These are phyloP conservation scores for Craseonycteris thonglongyai DNA, from an alignment of 2,113 vertebrate species.

Conservation along the genomic window DNA sequence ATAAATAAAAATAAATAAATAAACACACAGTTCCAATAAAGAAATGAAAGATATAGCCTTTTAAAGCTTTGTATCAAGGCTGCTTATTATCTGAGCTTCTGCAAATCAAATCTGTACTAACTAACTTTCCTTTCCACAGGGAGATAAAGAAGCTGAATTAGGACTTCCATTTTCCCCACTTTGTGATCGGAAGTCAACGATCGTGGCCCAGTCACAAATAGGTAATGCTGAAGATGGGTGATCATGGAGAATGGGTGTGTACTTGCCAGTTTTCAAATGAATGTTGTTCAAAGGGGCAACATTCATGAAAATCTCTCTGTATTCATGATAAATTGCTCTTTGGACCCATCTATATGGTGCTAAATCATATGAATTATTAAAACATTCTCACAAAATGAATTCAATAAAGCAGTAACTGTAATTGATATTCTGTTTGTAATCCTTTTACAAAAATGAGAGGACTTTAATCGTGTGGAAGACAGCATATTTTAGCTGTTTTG, in stretches of 20 bases:
- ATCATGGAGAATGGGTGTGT: not conserved
- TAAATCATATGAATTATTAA: not conserved
- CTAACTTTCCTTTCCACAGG: slow-evolving; percentile 80
- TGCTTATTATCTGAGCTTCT: not conserved
- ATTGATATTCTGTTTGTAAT: not conserved
- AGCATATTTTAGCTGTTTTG: not conserved
- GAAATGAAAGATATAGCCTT: not conserved
- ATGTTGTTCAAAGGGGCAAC: not conserved
- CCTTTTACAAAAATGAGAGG: not conserved
- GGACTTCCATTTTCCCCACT: slow-evolving; percentile 96
- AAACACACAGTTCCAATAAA: not conserved
- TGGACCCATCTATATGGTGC: not conserved
- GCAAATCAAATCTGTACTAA: not conserved
- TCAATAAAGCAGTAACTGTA: not conserved
- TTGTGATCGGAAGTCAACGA: slow-evolving; percentile 95
- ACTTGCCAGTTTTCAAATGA: not conserved
- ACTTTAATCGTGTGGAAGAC: not conserved
- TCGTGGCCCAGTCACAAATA: slow-evolving; percentile 98
- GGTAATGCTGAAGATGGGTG: slow-evolving; percentile 77
- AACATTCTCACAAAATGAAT: not conserved
- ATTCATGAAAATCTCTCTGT: not conserved
- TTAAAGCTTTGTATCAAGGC: not conserved
- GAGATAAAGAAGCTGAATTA: slow-evolving; percentile 94
- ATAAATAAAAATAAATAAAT: not conserved
- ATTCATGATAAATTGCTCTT: not conserved